Percentiles rank a stretch among this genome's conserved stretches.
Conservation (phyloP, 2,113 vertebrate genomes). For the Chamaea fasciata region DNA sequence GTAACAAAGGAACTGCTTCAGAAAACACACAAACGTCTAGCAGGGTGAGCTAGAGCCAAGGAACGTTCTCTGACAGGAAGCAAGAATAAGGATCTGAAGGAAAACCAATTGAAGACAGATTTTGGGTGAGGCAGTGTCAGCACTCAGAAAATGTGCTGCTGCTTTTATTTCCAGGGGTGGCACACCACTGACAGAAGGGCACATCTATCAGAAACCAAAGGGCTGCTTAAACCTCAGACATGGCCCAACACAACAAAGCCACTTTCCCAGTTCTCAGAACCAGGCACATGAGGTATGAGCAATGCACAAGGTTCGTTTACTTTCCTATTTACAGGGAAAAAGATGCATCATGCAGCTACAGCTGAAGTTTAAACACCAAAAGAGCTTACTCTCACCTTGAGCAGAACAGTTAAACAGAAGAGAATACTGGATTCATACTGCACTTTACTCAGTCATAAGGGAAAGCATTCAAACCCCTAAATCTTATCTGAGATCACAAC, state of each 20-base stretch:
- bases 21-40: neutral
- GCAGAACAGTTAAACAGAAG: neutral
- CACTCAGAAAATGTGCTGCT: neutral
- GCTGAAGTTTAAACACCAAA: neutral
- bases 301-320: neutral
- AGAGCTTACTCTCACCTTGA: neutral
- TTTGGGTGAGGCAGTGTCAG: neutral
- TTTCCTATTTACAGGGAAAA: neutral
- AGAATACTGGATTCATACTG: neutral
- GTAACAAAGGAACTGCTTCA: conserved; percentile 7
- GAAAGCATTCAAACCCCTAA: neutral
- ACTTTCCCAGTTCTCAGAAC: neutral
- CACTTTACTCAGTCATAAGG: neutral
- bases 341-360: neutral
- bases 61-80: neutral
- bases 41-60: neutral
- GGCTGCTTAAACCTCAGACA: neutral
- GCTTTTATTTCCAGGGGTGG: neutral
- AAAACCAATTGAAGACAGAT: neutral
- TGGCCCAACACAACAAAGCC: neutral
- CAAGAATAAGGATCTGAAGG: neutral
- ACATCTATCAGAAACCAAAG: fast-evolving
- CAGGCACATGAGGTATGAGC: neutral
- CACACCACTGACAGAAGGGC: neutral
- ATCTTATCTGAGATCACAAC: neutral